Evolutionary conservation across 1,140 invertebrate species (phyloP).

Genomic region (Dendroctonus ponderosae): DNA sequence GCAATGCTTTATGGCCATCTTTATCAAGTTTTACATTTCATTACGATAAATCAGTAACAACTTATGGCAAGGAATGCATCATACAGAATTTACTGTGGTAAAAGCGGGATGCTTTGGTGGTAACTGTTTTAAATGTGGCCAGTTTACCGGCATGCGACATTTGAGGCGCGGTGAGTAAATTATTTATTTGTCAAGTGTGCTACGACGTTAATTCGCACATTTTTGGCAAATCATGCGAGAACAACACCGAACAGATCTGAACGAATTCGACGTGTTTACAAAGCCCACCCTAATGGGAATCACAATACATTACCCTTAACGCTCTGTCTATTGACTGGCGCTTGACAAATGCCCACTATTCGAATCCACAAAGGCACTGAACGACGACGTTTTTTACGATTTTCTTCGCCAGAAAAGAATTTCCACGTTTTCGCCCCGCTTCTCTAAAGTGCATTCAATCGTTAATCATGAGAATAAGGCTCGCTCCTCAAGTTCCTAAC

Average conservation of each 20-base stretch:
- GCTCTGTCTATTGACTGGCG: conserved; percentile 40
- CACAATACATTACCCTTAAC: conserved; percentile 45
- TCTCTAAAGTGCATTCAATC: conserved; percentile 49
- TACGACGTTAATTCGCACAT: too few species aligned
- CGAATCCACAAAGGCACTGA: conserved; percentile 42
- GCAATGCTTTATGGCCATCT: conserved; percentile 34
- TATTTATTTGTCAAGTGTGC: too few species aligned
- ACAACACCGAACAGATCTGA: conserved; percentile 18
- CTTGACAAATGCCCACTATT: conserved; percentile 48
- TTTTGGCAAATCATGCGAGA: background rate
- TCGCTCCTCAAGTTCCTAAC: conserved; percentile 38
- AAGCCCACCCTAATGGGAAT: conserved; percentile 42
- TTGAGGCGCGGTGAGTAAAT: too few species aligned
- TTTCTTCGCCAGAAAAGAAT: conserved; percentile 45
- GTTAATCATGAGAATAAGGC: conserved; percentile 49
- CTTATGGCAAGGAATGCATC: conserved; percentile 27
- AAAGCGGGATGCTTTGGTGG: conserved; percentile 22
- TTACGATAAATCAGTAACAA: conserved; percentile 36
- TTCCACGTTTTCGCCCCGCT: conserved; percentile 47
- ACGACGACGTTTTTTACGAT: conserved; percentile 45
- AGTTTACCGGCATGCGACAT: too few species aligned
- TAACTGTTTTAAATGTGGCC: conserved; percentile 26
- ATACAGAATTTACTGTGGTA: conserved; percentile 27
- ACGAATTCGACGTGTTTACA: conserved; percentile 34
- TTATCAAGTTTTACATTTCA: conserved; percentile 38